Percentiles rank a stretch among this genome's conserved stretches.
Evolutionary conservation across 2,888 invertebrate species (phyloP).

Genomic region (Apodemia duryi): DNA sequence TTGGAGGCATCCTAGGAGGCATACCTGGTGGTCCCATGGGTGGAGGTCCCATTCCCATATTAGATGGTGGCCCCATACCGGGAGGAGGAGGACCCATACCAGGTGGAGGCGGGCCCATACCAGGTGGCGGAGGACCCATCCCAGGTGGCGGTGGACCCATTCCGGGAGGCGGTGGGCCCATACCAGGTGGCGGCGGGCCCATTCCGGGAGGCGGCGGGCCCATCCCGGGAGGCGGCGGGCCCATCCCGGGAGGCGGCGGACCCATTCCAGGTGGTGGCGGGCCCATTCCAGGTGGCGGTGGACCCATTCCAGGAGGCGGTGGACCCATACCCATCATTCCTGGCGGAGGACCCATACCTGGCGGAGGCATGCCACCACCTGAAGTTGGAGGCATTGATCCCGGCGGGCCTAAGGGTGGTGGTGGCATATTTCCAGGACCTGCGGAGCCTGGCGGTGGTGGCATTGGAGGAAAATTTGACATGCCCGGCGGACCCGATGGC

Average conservation of each 20-base stretch:
- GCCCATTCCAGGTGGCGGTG: slow-evolving; percentile 38
- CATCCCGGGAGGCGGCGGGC: slow-evolving; percentile 41
- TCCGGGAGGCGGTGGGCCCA: slow-evolving; percentile 34
- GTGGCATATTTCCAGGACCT: slow-evolving; percentile 39
- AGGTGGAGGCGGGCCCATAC: slow-evolving; percentile 42
- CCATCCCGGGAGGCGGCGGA: slow-evolving; percentile 38
- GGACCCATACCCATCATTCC: slow-evolving; percentile 33
- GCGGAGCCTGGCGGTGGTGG: slow-evolving; percentile 40
- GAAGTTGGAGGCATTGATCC: slow-evolving; percentile 50
- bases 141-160: slow-evolving; percentile 42
- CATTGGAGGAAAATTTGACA: slow-evolving; percentile 41
- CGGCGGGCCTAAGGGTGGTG: slow-evolving; percentile 44
- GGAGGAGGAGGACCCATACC: slow-evolving; percentile 37
- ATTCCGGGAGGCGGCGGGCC: slow-evolving; percentile 37
- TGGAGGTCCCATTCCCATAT: slow-evolving; percentile 48
- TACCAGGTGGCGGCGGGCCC: slow-evolving; percentile 40
- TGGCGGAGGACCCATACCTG: slow-evolving; percentile 32
- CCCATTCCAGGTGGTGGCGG: slow-evolving; percentile 38
- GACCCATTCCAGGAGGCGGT: slow-evolving; percentile 38
- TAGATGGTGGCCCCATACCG: slow-evolving; percentile 47
- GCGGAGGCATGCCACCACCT: slow-evolving; percentile 38
- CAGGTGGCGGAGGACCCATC: slow-evolving; percentile 31
- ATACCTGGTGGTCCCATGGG: slow-evolving; percentile 55
- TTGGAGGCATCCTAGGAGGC: slow-evolving; percentile 58
- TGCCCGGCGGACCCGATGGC: slow-evolving; percentile 44